Conservation (phyloP, 1,140 invertebrate genomes). For the Drosophila asahinai region DNA sequence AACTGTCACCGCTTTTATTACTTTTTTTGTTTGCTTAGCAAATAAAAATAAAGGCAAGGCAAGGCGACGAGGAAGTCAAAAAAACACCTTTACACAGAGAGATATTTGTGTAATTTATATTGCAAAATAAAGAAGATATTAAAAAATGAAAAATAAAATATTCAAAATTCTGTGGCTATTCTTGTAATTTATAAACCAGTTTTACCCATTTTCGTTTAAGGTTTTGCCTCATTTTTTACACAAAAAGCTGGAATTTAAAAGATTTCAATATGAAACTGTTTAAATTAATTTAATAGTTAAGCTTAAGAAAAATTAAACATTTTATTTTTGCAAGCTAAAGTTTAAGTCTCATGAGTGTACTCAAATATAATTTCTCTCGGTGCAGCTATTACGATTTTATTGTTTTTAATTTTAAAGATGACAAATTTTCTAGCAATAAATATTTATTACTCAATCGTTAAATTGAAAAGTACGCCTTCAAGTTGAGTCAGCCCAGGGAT, state of each 20-base stretch:
- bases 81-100: not conserved
- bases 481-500: conserved; percentile 16
- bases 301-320: too few relatives aligned
- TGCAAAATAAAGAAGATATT: not conserved
- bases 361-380: not conserved
- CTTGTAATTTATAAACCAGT: too few relatives aligned
- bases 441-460: not conserved
- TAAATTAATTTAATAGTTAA: too few relatives aligned
- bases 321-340: too few relatives aligned
- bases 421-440: not conserved
- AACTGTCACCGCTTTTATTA: conserved; percentile 19
- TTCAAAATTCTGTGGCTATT: not conserved
- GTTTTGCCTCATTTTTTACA: not conserved
- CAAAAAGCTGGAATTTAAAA: not conserved
- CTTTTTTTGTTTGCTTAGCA: conserved; percentile 28
- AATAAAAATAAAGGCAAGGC: conserved; percentile 40
- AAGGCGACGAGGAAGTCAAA: conserved; percentile 12
- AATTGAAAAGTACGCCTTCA: not conserved
- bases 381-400: conserved; percentile 1
- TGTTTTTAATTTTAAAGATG: conserved; percentile 12
- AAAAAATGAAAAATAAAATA: too few relatives aligned
- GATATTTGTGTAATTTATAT: not conserved
- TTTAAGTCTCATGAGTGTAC: not conserved
- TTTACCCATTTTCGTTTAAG: not conserved
- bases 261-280: too few relatives aligned